These are phyloP conservation scores for Emmelina monodactyla DNA, from an alignment of 2,888 invertebrate genomes.

Conservation along the genomic window DNA sequence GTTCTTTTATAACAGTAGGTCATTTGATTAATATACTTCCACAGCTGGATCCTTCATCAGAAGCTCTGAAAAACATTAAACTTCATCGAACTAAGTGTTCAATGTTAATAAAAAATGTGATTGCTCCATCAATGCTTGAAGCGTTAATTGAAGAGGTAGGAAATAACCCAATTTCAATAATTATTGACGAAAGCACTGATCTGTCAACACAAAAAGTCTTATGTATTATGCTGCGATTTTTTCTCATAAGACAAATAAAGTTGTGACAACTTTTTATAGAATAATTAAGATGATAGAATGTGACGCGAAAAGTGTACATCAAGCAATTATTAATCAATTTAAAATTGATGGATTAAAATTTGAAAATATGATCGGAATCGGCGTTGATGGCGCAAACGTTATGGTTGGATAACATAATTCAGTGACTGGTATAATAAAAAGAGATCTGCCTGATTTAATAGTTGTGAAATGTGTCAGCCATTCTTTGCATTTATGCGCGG, in stretches of 20 bases:
- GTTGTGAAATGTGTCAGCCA: conserved; percentile 10
- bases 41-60: conserved; percentile 14
- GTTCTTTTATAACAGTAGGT: conserved; percentile 13
- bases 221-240: conserved; percentile 5
- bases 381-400: conserved; percentile 11
- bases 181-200: conserved; percentile 23
- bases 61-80: conserved; percentile 16
- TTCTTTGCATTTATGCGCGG: conserved; percentile 13
- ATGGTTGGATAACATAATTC: conserved; percentile 15
- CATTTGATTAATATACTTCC: conserved; percentile 14
- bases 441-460: conserved; percentile 10
- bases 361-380: conserved; percentile 10
- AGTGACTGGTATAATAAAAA: conserved; percentile 13
- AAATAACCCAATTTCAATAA: conserved; percentile 21
- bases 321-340: conserved; percentile 4
- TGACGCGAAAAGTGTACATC: conserved; percentile 7
- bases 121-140: conserved; percentile 20
- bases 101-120: conserved; percentile 24
- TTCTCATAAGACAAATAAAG: conserved; percentile 5
- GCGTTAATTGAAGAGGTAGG: conserved; percentile 22
- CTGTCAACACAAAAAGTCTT: conserved; percentile 12
- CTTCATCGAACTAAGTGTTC: conserved; percentile 20
- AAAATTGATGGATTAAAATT: conserved; percentile 7
- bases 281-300: conserved; percentile 6
- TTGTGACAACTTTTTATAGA: conserved; percentile 6